Percentiles rank a stretch among this genome's conserved stretches.
These are phyloP conservation scores for Aphaenogaster ashmeadi DNA, from an alignment of 1,140 invertebrate genomes.

Conservation along the genomic window DNA sequence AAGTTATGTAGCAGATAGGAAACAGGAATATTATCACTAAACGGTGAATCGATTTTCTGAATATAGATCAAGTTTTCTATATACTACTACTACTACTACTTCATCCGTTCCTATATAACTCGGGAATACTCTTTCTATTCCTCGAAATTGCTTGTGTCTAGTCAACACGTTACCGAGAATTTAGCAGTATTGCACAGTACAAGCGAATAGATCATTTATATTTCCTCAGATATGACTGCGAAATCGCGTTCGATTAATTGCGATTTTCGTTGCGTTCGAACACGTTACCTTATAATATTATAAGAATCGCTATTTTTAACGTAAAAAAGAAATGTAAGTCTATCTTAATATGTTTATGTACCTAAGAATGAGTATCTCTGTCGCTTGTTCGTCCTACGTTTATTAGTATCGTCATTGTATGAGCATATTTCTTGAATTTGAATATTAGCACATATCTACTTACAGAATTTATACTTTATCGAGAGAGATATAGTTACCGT, in stretches of 20 bases:
- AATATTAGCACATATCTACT: constrained; percentile 3
- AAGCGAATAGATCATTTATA: constrained; percentile 65
- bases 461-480: constrained; percentile 34
- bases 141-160: constrained; percentile 70
- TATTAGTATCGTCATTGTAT: background rate
- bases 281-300: constrained; percentile 50
- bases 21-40: background rate
- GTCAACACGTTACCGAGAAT: constrained; percentile 70
- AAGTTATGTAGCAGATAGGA: constrained; percentile 25
- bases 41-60: constrained; percentile 22
- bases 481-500: constrained; percentile 40
- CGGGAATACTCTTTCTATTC: constrained; percentile 53
- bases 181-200: constrained; percentile 70
- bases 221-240: constrained; percentile 61
- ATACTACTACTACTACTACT: constrained; percentile 62
- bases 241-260: constrained; percentile 8
- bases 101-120: constrained; percentile 30
- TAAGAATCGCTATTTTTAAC: constrained; percentile 41
- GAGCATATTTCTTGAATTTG: background rate
- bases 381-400: constrained; percentile 50
- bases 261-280: constrained; percentile 10
- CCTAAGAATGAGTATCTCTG: constrained; percentile 38
- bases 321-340: constrained; percentile 1
- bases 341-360: constrained; percentile 25
- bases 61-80: constrained; percentile 64